Conservation (phyloP, 2,888 invertebrate species). For the Cylindroiulus punctatus region DNA sequence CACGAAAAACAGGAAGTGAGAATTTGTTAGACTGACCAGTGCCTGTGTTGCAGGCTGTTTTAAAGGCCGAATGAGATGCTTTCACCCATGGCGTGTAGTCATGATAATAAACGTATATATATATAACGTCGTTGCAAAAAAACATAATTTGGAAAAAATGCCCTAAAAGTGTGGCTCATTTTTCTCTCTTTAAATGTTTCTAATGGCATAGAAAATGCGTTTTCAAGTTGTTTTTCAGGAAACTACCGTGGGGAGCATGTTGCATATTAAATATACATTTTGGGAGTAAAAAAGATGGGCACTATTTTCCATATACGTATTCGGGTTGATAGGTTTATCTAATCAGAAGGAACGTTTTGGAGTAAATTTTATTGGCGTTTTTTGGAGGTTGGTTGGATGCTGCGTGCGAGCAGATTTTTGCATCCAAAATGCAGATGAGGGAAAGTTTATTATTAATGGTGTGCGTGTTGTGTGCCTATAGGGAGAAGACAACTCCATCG, state of each 20-base stretch:
- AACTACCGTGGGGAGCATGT: constrained; percentile 2
- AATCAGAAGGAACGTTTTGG: constrained; percentile 36
- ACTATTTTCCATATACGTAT: background rate
- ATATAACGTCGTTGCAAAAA: background rate
- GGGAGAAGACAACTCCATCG: background rate
- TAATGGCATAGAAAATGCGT: background rate
- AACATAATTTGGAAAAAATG: background rate
- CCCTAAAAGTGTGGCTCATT: background rate
- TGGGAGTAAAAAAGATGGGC: background rate
- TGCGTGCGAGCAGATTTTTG: constrained; percentile 14
- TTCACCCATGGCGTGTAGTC: too few species aligned
- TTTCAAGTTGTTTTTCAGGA: constrained; percentile 15
- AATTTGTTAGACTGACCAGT: too few species aligned
- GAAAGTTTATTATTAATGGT: constrained; percentile 31
- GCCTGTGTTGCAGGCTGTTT: too few species aligned
- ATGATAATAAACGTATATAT: background rate
- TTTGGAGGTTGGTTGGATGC: background rate
- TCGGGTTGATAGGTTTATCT: constrained; percentile 22
- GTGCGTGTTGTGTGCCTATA: background rate
- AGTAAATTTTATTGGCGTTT: constrained; percentile 26
- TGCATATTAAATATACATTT: constrained; percentile 38
- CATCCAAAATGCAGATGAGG: constrained; percentile 34
- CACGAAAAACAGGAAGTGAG: too few species aligned
- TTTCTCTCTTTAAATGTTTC: background rate
- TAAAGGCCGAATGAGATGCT: too few species aligned